These are phyloP conservation scores for Berghia stephanieae DNA, from an alignment of 1,140 invertebrate species.

Conservation along the genomic window DNA sequence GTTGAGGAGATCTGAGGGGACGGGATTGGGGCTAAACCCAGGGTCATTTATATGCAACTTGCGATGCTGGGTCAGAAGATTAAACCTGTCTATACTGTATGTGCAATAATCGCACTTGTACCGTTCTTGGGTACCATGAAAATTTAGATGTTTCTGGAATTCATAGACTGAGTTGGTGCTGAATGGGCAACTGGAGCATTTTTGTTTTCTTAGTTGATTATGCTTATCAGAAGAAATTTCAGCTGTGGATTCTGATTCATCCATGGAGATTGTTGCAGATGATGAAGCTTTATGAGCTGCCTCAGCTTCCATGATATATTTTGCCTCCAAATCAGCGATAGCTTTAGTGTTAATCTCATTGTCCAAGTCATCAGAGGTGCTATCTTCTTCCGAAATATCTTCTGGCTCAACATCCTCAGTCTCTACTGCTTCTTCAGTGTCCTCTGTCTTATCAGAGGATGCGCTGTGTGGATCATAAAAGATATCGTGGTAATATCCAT, in stretches of 20 bases:
- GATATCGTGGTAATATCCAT: constrained; percentile 42
- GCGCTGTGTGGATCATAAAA: constrained; percentile 41
- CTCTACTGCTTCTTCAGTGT: constrained; percentile 30
- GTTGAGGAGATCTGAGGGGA: constrained; percentile 38
- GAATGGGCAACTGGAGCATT: constrained; percentile 50
- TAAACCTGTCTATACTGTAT: constrained; percentile 50
- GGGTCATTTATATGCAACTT: constrained; percentile 44
- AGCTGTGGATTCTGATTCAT: constrained; percentile 31
- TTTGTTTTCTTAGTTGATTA: constrained; percentile 40
- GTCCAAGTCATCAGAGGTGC: background rate
- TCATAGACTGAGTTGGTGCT: constrained; percentile 45
- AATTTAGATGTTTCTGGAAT: constrained; percentile 44
- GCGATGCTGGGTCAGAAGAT: constrained; percentile 44
- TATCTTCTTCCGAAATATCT: too few species aligned
- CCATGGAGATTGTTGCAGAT: constrained; percentile 37
- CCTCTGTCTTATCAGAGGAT: constrained; percentile 25
- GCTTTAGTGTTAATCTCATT: constrained; percentile 23
- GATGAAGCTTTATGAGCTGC: constrained; percentile 15
- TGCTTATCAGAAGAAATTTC: background rate
- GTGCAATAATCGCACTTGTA: constrained; percentile 54
- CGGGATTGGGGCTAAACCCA: constrained; percentile 38
- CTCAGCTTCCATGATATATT: constrained; percentile 26
- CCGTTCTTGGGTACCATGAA: constrained; percentile 42
- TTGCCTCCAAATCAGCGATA: constrained; percentile 20
- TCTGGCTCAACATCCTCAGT: constrained; percentile 20